Percentiles rank a stretch among this genome's conserved stretches.
Conservation (phyloP, 2,113 vertebrate genomes). For the Melanerpes formicivorus region DNA sequence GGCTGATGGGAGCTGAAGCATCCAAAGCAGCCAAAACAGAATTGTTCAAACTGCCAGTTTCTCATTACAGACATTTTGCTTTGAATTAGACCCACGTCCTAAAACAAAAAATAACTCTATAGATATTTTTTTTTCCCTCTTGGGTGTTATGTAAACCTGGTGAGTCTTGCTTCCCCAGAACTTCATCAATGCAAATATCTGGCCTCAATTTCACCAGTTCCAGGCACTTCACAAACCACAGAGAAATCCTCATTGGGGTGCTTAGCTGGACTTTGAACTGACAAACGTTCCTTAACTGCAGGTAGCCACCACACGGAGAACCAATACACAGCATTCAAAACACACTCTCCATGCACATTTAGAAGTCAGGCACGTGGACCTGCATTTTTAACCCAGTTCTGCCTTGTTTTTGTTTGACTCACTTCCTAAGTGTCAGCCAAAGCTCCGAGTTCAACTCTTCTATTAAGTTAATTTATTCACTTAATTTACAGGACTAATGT, state of each 20-base stretch:
- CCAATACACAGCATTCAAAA: neutral
- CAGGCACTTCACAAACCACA: neutral
- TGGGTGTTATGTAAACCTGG: neutral
- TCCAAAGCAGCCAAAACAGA: slow-evolving; percentile 36
- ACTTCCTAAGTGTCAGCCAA: neutral
- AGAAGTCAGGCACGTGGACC: accelerated
- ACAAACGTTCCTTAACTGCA: neutral
- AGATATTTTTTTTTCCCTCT: neutral
- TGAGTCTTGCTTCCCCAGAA: neutral
- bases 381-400: neutral
- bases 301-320: neutral
- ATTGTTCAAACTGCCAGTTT: slow-evolving; percentile 41
- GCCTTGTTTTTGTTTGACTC: neutral
- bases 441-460: neutral
- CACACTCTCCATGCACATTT: accelerated
- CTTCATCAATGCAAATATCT: neutral
- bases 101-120: neutral
- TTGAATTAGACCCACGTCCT: neutral
- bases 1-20: slow-evolving; percentile 54
- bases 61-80: neutral
- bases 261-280: neutral
- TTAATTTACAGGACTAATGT: neutral
- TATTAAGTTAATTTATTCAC: neutral
- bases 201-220: neutral
- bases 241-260: neutral